A percentile compares a stretch with the other conserved stretches of the same genome.
phyloP scores from a whole-genome alignment of 2,888 invertebrate genomes.

The Drosophila kokeensis region DNA sequence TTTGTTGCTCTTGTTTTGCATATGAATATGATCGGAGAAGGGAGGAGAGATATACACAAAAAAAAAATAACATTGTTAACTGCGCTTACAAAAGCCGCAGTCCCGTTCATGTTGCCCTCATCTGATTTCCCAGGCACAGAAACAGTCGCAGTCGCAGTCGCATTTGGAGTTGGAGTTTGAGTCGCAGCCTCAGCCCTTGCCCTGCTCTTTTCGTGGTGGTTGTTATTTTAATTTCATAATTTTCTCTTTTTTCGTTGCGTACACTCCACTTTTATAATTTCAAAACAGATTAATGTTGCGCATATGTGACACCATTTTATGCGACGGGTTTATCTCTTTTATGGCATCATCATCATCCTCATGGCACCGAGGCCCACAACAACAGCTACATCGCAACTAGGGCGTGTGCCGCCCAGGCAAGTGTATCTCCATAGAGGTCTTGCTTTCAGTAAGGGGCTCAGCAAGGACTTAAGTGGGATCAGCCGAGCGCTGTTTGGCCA shows the following conservation, averaged over 20 bases:
- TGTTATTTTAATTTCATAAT: constrained; percentile 79
- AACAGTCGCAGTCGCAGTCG: constrained; percentile 12
- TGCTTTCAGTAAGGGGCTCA: constrained; percentile 41
- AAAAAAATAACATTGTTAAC: constrained; percentile 68
- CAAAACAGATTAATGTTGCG: constrained; percentile 83
- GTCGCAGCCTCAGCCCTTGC: constrained; percentile 22
- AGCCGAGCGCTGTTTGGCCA: constrained; percentile 39
- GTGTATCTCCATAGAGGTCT: constrained; percentile 21
- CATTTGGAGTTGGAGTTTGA: constrained; percentile 7
- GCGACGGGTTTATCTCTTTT: constrained; percentile 82
- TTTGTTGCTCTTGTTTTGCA: constrained; percentile 69
- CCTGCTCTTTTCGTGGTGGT: constrained; percentile 57
- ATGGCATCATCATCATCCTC: constrained; percentile 77
- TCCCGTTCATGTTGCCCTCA: constrained; percentile 25
- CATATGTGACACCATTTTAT: constrained; percentile 82
- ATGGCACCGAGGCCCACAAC: neutral
- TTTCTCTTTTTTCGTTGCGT: constrained; percentile 45
- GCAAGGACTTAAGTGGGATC: constrained; percentile 65
- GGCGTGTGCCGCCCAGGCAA: constrained; percentile 30
- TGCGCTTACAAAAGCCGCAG: constrained; percentile 72
- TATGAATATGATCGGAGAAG: constrained; percentile 71
- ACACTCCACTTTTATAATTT: constrained; percentile 80
- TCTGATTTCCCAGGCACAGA: constrained; percentile 17
- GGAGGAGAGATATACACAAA: constrained; percentile 6
- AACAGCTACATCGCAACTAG: neutral